These are phyloP conservation scores for Drosophila neotestacea DNA, from an alignment of 2,888 invertebrate genomes.

Conservation along the genomic window DNA sequence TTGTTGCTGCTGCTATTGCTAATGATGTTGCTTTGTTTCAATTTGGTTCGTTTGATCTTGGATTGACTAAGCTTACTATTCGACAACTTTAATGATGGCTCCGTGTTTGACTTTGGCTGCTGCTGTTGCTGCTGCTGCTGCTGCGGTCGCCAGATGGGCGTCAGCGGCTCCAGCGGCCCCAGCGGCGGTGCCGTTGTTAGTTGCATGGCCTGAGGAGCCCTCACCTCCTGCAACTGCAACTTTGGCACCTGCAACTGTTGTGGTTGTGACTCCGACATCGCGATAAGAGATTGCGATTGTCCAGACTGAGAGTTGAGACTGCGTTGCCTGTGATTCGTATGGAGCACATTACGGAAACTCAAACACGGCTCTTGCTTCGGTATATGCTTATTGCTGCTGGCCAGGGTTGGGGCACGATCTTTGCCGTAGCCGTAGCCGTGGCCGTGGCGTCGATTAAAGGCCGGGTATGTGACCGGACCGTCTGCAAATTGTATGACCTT, in stretches of 20 bases:
- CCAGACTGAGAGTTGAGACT: slow-evolving; percentile 5
- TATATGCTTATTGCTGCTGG: slow-evolving; percentile 13
- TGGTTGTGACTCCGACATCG: not conserved
- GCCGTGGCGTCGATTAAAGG: slow-evolving; percentile 46
- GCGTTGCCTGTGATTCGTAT: slow-evolving; percentile 57
- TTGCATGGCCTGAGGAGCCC: not conserved
- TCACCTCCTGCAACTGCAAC: not conserved
- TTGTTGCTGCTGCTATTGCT: not conserved
- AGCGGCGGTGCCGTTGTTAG: slow-evolving; percentile 27
- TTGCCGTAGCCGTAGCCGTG: slow-evolving; percentile 8
- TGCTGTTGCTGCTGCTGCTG: slow-evolving; percentile 29
- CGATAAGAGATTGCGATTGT: no score
- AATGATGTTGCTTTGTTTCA: not conserved
- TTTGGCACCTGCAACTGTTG: not conserved
- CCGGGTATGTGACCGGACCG: slow-evolving; percentile 48
- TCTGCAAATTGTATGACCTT: slow-evolving; percentile 60
- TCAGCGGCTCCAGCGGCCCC: slow-evolving; percentile 50
- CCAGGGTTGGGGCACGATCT: not conserved
- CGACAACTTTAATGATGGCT: not conserved
- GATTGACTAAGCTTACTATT: not conserved
- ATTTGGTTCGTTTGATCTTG: not conserved
- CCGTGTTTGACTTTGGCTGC: slow-evolving; percentile 2
- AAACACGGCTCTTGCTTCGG: slow-evolving; percentile 43
- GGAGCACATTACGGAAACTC: slow-evolving; percentile 48
- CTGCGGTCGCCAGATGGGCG: slow-evolving; percentile 42